Evolutionary conservation across 2,797 vertebrate species (phyloP).

Genomic region (Galaxias olidus): DNA sequence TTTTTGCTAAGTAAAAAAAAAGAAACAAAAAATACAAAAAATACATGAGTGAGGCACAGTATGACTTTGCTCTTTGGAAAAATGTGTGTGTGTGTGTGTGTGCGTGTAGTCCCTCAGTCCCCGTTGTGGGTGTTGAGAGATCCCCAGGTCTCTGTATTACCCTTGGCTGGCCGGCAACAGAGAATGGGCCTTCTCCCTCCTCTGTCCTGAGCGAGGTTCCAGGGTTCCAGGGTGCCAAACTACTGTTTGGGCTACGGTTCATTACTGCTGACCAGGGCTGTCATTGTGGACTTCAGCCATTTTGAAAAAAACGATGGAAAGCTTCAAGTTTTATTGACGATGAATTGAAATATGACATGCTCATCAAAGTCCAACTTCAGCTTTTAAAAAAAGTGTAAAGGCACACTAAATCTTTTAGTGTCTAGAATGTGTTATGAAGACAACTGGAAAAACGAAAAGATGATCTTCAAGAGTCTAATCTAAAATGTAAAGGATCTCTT

Average conservation of each 20-base stretch:
- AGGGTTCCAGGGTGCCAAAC: constrained; percentile 46
- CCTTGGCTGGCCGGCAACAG: constrained; percentile 32
- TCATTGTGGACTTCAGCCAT: constrained; percentile 34
- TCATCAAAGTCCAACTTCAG: no score
- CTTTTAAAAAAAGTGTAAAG: no score
- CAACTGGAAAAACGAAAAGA: no score
- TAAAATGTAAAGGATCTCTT: no score
- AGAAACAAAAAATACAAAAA: no score
- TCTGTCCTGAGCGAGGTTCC: constrained; percentile 12
- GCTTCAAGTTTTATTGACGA: no score
- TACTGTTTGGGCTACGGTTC: constrained; percentile 46
- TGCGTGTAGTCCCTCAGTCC: constrained; percentile 12
- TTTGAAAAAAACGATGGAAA: constrained; percentile 20
- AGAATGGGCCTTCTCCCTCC: neutral
- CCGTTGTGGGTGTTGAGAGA: neutral
- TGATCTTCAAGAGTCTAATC: no score
- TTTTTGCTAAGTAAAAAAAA: no score
- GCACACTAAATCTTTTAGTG: no score
- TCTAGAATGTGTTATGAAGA: no score
- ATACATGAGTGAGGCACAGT: no score
- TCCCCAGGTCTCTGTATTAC: constrained; percentile 4
- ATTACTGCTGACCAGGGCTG: constrained; percentile 49
- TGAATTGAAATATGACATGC: no score
- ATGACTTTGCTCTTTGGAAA: neutral
- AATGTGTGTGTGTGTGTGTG: constrained; percentile 40